Evolutionary conservation across 2,113 vertebrate species (phyloP).

Genomic region (Nothobranchius furzeri): DNA sequence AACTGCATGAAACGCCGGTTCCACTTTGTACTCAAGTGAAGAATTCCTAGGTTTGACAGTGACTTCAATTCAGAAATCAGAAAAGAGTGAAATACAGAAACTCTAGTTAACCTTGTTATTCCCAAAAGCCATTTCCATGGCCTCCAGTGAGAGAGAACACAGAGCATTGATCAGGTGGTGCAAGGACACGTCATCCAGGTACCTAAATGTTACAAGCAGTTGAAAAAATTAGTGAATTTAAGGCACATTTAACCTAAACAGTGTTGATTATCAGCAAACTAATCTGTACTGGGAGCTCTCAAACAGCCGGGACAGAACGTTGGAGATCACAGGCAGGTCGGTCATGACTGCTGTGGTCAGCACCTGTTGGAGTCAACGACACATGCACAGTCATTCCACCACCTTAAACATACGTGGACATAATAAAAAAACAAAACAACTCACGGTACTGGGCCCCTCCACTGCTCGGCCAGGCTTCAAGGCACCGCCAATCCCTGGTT

Average conservation of each 20-base stretch:
- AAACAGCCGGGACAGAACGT: constrained; percentile 96
- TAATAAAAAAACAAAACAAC: constrained; percentile 36
- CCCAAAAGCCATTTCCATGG: constrained; percentile 99
- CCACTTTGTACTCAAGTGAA: not conserved
- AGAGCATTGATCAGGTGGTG: constrained; percentile 99
- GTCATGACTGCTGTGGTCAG: constrained; percentile 99
- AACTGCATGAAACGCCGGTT: not conserved
- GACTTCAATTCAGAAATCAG: no score
- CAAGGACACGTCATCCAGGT: constrained; percentile 97
- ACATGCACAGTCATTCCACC: not conserved
- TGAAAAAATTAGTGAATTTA: not conserved
- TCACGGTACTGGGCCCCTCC: constrained; percentile 97
- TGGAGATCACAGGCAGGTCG: constrained; percentile 95
- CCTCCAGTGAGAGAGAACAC: constrained; percentile 96
- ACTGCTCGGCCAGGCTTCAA: constrained; percentile 96
- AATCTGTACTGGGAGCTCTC: constrained; percentile 97
- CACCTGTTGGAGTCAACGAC: constrained; percentile 80
- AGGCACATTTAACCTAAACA: not conserved
- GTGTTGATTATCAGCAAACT: not conserved
- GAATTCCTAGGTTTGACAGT: not conserved
- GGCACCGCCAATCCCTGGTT: constrained; percentile 90
- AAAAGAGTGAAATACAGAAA: not conserved
- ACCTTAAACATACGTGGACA: not conserved
- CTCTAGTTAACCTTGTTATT: constrained; percentile 89
- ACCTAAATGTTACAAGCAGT: constrained; percentile 74